phyloP scores from a whole-genome alignment of 92 coral and sea anemone genomes.

The Siderastrea radians region DNA sequence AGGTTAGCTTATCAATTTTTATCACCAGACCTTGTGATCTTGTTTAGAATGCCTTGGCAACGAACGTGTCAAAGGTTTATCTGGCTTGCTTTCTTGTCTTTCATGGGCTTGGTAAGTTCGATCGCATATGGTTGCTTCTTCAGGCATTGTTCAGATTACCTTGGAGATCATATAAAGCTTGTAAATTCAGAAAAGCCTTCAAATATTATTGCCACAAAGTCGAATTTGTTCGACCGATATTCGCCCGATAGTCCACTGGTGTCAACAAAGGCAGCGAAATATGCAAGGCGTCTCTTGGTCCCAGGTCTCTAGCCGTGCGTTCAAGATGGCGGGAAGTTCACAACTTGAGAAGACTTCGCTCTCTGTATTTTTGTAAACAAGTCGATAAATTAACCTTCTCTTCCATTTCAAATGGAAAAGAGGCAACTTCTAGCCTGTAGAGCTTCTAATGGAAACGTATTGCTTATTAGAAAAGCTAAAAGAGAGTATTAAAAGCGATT shows the following conservation, averaged over 20 bases:
- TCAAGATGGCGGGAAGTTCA: conserved; percentile 58
- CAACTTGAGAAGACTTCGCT: neutral
- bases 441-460: conserved; percentile 43
- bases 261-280: neutral
- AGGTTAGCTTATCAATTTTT: no score
- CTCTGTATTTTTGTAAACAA: neutral
- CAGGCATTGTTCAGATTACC: conserved; percentile 60
- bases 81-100: conserved; percentile 72
- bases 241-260: neutral
- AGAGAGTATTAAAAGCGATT: conserved; percentile 54
- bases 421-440: conserved; percentile 8
- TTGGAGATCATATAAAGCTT: neutral
- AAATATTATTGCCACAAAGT: no score
- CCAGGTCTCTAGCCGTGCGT: conserved; percentile 14
- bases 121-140: conserved; percentile 73
- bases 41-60: conserved; percentile 81
- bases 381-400: neutral
- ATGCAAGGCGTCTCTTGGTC: conserved; percentile 12
- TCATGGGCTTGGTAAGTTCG: conserved; percentile 81
- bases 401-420: conserved; percentile 49
- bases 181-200: neutral
- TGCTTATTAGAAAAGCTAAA: conserved; percentile 32
- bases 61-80: conserved; percentile 58
- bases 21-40: conserved; percentile 58
- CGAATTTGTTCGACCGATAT: neutral